Conservation (phyloP, 2,113 vertebrate genomes). For the Chamaetylas fuelleborni region DNA sequence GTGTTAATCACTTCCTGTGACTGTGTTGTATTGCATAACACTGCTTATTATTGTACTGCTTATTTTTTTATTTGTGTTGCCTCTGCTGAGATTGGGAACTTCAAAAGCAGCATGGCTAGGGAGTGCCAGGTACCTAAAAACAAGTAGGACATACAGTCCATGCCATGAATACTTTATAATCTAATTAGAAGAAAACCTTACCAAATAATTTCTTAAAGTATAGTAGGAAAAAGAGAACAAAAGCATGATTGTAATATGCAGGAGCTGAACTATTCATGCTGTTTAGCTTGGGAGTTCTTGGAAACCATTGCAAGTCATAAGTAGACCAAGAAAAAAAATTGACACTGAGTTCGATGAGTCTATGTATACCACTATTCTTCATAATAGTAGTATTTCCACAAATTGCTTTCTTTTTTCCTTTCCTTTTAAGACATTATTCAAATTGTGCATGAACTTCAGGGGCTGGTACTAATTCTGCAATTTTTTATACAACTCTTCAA, state of each 20-base stretch:
- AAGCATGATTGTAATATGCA: background rate
- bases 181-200: constrained; percentile 1
- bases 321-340: background rate
- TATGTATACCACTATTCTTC: background rate
- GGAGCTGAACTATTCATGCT: background rate
- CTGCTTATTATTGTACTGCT: background rate
- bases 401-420: constrained; percentile 13
- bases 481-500: background rate
- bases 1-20: background rate
- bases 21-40: background rate
- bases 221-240: background rate
- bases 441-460: constrained; percentile 7
- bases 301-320: background rate
- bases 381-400: background rate
- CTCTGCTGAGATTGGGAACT: background rate
- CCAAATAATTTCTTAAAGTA: background rate
- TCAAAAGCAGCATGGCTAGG: background rate
- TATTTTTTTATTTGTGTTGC: background rate
- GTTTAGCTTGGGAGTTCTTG: background rate
- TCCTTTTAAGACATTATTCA: background rate
- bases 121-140: background rate
- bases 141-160: background rate
- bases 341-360: background rate
- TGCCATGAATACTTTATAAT: constrained; percentile 3
- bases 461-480: background rate